These are phyloP conservation scores for Malurus splendens DNA, from an alignment of 2,797 vertebrate genomes.

Conservation along the genomic window DNA sequence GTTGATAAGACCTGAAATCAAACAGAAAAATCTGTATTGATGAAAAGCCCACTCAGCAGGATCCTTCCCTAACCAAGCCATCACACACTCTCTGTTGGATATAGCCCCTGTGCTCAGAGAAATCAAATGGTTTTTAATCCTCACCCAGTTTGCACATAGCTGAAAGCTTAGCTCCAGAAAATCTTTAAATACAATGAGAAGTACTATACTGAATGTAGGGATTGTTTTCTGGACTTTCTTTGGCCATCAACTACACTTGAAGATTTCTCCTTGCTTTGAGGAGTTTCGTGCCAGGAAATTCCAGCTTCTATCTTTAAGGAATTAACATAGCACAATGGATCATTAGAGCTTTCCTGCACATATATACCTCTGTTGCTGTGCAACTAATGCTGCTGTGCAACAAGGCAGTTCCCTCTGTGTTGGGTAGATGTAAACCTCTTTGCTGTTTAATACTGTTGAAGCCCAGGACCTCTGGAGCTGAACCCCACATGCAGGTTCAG, in stretches of 20 bases:
- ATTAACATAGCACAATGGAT: constrained; percentile 45
- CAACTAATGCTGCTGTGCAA: constrained; percentile 35
- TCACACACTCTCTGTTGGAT: not conserved
- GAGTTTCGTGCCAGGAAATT: constrained; percentile 43
- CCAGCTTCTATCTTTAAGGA: constrained; percentile 36
- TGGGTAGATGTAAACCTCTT: constrained; percentile 34
- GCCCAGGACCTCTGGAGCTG: not conserved
- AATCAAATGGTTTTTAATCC: not conserved
- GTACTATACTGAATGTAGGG: constrained; percentile 15
- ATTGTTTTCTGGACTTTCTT: constrained; percentile 20
- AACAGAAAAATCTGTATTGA: not conserved
- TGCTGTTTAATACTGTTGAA: constrained; percentile 13
- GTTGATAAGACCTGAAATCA: constrained; percentile 85
- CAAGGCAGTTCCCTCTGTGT: not conserved
- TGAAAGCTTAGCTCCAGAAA: constrained; percentile 48
- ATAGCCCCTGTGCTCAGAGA: not conserved
- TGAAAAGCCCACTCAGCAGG: not conserved
- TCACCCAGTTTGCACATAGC: constrained; percentile 11
- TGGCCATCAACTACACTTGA: not conserved
- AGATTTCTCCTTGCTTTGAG: constrained; percentile 23
- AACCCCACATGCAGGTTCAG: not conserved
- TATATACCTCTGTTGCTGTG: constrained; percentile 27
- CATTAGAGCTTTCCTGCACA: constrained; percentile 23
- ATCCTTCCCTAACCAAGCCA: not conserved
- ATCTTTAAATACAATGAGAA: constrained; percentile 31